These are phyloP conservation scores for Agrilus cyanescens DNA, from an alignment of 2,888 invertebrate genomes.

Conservation along the genomic window DNA sequence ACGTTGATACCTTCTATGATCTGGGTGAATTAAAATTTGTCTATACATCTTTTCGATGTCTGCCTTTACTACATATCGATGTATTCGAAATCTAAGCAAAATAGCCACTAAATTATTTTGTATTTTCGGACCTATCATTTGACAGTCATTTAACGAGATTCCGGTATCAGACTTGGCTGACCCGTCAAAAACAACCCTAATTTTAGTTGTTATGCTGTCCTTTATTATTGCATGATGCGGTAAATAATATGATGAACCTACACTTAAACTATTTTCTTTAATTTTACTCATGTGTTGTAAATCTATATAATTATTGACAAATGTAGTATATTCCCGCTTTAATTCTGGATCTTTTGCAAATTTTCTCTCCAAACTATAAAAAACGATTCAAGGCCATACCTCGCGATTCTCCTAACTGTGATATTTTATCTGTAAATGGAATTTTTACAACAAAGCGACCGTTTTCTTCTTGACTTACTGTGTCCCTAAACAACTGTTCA, in stretches of 20 bases:
- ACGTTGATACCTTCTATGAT: conserved; percentile 14
- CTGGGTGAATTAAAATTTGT: conserved; percentile 16
- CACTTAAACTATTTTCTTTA: not conserved
- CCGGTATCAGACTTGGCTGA: conserved; percentile 16
- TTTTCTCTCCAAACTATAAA: no score
- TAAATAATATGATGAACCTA: conserved; percentile 14
- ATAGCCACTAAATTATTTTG: conserved; percentile 20
- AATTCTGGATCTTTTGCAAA: not conserved
- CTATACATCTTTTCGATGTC: conserved; percentile 23
- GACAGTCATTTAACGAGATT: conserved; percentile 19
- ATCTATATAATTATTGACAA: conserved; percentile 15
- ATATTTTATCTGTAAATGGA: no score
- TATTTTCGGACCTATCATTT: conserved; percentile 19
- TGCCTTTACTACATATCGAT: conserved; percentile 17
- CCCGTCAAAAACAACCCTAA: conserved; percentile 24
- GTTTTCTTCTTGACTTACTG: no score
- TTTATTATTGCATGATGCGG: conserved; percentile 22
- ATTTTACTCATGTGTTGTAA: conserved; percentile 16
- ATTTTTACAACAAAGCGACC: no score
- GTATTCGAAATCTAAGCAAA: conserved; percentile 19
- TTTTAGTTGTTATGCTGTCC: conserved; percentile 18
- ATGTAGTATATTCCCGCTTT: conserved; percentile 5
- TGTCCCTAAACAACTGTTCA: no score
- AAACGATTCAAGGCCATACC: no score
- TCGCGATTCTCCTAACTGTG: no score